Evolutionary conservation across 1,140 invertebrate genomes (phyloP), one percentile per base, ranked within the genome.

Genomic region (Drosophila mojavensis): DNA sequence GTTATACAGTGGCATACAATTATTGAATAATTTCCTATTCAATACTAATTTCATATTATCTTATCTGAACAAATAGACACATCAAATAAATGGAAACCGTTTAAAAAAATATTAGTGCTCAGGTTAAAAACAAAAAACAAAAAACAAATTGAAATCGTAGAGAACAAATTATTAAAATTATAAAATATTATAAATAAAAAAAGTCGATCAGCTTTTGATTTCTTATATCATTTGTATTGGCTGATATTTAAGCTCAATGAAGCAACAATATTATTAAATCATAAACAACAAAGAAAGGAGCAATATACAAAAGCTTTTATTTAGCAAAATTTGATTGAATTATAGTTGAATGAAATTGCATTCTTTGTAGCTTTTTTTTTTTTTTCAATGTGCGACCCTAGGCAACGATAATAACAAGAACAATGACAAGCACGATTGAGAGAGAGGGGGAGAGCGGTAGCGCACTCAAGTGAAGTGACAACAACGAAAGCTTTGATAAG

Each of bases 401-500:
- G 79, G 62, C 65, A 69, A 78, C 79, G 55, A 71, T 64, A 64
- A 75, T 62, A 60, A 60, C 48, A 50, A 17, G 20, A 50, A 75
- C 70, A 51, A 56, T 54, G 58, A 3, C 15, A 5, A 10, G 4
- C 7, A 20, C 13, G 24, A 28, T 10, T 0, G 47, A n/a, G 24
- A 4, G 48, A 48, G 45, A 48, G 17, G 13, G 20, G 7, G 7
- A 26, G 47, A 10, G 47, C 6, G 43, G 7, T 15, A 39, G 15
- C 4, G 51, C 28, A 33, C n/a, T 26, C 48, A 78, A 43, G 30
- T 69, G n/a, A 70, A 75, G 54, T 64, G 68, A 71, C 54, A 76
- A 77, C 64, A 83, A 62, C 43, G 47, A 83, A 83, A 83, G 81
- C 81, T 73, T 70, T 83, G 81, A 79, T 83, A 83, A 83, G 72